Evolutionary conservation across 2,797 vertebrate genomes (phyloP).

Genomic region (Gambelia wislizenii): DNA sequence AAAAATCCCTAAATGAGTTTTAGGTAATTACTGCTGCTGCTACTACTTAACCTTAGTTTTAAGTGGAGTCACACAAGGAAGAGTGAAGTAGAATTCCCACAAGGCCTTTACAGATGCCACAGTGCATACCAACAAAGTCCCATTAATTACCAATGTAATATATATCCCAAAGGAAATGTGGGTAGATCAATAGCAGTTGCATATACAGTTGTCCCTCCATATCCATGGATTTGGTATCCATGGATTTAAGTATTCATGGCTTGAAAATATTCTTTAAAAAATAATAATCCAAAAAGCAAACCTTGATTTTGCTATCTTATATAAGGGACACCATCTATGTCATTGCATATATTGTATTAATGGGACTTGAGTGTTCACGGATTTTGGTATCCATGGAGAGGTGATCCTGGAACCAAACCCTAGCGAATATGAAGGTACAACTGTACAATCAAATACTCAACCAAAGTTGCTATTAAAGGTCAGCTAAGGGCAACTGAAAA

Average conservation of each 20-base stretch:
- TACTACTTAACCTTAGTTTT: conserved; percentile 6
- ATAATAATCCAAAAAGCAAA: too few species aligned
- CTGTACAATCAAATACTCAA: neutral
- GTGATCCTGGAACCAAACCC: too few species aligned
- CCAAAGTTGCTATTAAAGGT: neutral
- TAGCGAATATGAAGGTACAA: too few species aligned
- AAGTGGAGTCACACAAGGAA: neutral
- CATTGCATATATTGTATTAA: too few species aligned
- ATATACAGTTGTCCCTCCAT: too few species aligned
- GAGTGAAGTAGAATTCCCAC: conserved; percentile 13
- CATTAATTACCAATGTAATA: neutral
- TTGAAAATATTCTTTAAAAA: too few species aligned
- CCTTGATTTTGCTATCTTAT: too few species aligned
- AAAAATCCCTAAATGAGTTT: conserved; percentile 18
- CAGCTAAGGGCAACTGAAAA: neutral
- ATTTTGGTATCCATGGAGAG: too few species aligned
- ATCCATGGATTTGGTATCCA: too few species aligned
- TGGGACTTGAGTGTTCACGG: too few species aligned
- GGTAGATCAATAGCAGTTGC: neutral
- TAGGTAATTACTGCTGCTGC: conserved; percentile 10
- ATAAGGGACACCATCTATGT: too few species aligned
- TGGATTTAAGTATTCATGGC: too few species aligned
- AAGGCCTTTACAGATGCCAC: neutral
- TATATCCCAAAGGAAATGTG: neutral
- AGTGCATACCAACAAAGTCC: neutral